Base-by-base conservation (phyloP, 2,797 vertebrate species). In the Acrossocheilus wenchowensis region DNA sequence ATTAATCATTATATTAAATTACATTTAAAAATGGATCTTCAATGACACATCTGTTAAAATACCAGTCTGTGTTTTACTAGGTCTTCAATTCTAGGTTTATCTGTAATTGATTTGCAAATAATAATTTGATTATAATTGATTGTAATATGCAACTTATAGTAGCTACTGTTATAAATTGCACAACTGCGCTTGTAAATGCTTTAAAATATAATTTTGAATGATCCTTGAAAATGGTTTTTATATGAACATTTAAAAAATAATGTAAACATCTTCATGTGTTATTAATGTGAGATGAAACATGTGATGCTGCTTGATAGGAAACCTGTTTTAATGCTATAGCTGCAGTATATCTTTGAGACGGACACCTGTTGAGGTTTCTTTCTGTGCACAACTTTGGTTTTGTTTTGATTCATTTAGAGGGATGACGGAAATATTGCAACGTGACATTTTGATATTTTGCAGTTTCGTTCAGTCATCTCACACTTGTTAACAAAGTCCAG, bases 331-430 rank as follows among this genome's bases (percentile, higher is more conserved):
- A 41, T 84, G 41, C 57, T 68, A 23, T 52, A 64, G 19, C 34
- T 50, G 9, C 30, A 23, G 60, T 10, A 14, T 19, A 45, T 60
- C 45, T 87, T 17, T 34, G 6, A 75, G 48, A 79, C 4, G 9
- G 52, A 83, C 30, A 89, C 86, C 88, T 88, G 84, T 88, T 86
- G 88, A 84, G 64, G 39, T 41, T 71, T 11, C 3, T 41, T 30
- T 43, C 73, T 69, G 30, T 52, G n/a, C 14, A 64, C 41, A 36
- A 23, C 62, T 52, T 30, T 41, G 11, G 71, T 83, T 71, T 43
- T 48, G 57, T 21, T 85, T 21, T 48, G 23, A 9, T 36, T 4
- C 12, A 17, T 48, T n/a, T 10, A 21, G 10, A 79, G 45, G 11
- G 30, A 26, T 19, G 48, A 17, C 3, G 15, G 71, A 19, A 23